Evolutionary conservation across 2,113 vertebrate species (phyloP), one percentile per base, ranked within the genome.

Genomic region (Malurus cyaneus): DNA sequence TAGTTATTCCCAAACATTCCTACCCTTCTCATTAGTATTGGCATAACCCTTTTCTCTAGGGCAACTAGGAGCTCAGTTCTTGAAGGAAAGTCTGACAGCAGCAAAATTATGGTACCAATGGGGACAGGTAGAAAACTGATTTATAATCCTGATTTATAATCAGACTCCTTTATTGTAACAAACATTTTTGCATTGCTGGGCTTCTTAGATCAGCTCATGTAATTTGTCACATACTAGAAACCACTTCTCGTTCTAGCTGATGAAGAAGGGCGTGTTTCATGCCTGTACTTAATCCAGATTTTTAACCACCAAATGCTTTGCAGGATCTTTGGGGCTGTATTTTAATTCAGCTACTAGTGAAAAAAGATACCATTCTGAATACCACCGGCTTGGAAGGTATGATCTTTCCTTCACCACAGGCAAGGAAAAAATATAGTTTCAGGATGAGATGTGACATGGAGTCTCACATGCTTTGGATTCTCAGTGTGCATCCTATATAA

Each of bases 131-230:
- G 60, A 90, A 92, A 95, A 88, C 76, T n/a, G n/a, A n/a, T n/a
- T n/a, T n/a, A n/a, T n/a, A n/a, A n/a, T 67, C 73, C 69, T 97
- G 86, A 92, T 96, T 96, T 92, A 74, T 92, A 96, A 96, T 90
- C 52, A 94, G 65, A 80, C 96, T 89, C 44, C 47, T 28, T 84
- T 90, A 80, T 29, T 92, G 79, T 71, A 94, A 88, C 69, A 86
- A 86, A 41, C n/a, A 42, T 17, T 94, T 93, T 77, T 60, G 79
- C 64, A 78, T 79, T 84, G 49, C 49, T 94, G 44, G 61, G 71
- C 65, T 76, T 81, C 76, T 86, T 90, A 67, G 47, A 83, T 80
- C 64, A 90, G 31, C 10, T 78, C 36, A 44, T 42, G 53, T 56
- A 83, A 92, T 94, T 86, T 80, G 64, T 86, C 76, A 88, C 12